Evolutionary conservation across 2,113 vertebrate species (phyloP).

Genomic region (Caracal caracal): DNA sequence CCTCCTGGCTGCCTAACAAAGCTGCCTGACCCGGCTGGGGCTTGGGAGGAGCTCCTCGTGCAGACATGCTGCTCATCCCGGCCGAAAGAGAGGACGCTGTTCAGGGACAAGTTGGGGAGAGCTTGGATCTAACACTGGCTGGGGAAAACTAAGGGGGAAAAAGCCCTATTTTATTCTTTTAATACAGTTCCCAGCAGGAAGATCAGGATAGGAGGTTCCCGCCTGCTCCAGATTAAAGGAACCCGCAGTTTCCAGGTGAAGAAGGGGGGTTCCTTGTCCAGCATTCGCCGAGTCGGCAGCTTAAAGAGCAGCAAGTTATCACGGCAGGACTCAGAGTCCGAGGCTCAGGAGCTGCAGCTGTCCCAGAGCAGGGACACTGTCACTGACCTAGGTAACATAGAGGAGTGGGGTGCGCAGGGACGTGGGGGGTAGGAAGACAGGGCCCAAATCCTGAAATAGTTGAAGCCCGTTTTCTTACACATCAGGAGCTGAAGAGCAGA

Average conservation of each 20-base stretch:
- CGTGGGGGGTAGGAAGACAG: slow-evolving; percentile 83
- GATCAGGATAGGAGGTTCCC: slow-evolving; percentile 98
- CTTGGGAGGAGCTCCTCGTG: slow-evolving; percentile 77
- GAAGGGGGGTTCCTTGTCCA: slow-evolving; percentile 98
- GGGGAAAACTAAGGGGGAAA: slow-evolving; percentile 86
- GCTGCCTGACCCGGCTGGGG: slow-evolving; percentile 64
- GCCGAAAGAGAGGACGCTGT: slow-evolving; percentile 62
- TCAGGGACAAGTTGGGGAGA: slow-evolving; percentile 76
- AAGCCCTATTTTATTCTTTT: slow-evolving; percentile 92
- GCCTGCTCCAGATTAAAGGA: slow-evolving; percentile 99
- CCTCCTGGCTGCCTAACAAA: slow-evolving; percentile 64
- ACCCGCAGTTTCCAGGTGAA: slow-evolving; percentile 98
- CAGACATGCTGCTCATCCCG: slow-evolving; percentile 55
- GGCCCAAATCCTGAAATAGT: slow-evolving; percentile 63
- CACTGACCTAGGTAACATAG: slow-evolving; percentile 96
- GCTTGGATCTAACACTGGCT: slow-evolving; percentile 77
- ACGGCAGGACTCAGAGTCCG: slow-evolving; percentile 98
- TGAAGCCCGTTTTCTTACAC: slow-evolving; percentile 67
- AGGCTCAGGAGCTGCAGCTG: slow-evolving; percentile 97
- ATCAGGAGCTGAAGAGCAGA: background rate
- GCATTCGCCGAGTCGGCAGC: slow-evolving; percentile 97
- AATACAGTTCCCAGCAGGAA: slow-evolving; percentile 95
- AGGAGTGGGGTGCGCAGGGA: slow-evolving; percentile 85
- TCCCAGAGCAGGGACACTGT: slow-evolving; percentile 99
- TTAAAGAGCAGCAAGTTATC: slow-evolving; percentile 99